Evolutionary conservation across 1,140 invertebrate genomes (phyloP), one percentile per base, ranked within the genome.

Genomic region (Drosophila nigrodunni): DNA sequence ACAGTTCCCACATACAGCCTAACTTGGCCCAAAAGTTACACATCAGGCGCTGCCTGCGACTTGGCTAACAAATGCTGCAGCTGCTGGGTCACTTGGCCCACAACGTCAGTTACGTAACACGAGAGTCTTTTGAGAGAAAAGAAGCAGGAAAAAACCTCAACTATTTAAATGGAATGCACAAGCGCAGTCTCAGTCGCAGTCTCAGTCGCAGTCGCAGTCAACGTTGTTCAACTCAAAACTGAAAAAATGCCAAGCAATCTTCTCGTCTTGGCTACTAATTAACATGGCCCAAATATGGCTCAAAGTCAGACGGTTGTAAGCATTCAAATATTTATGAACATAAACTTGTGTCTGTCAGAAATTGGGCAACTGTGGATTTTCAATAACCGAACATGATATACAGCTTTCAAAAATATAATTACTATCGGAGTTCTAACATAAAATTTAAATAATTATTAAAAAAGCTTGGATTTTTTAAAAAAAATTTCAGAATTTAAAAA

Each of bases 11-110:
- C 62, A 70, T 21, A 13, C 46, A 44, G 18, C 21, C 55, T 15
- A 46, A 65, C 64, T 77, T 74, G 78, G 72, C 83, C 82, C 72
- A 80, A 88, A 88, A 80, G 54, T 67, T 78, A 78, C 78, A 86
- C 71, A 76, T 69, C 76, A 60, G 59, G 61, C 74, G 61, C 11
- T 50, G 37, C 11, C 18, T 64, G 37, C 0, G 35, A 34, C 39
- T 57, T 39, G 57, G 21, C 39, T 37, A 50, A 41, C 39, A 7
- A 81, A 67, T 82, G 82, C 76, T 65, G 70, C 73, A 69, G 77
- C 83, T 66, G 79, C 83, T 77, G 74, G 75, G 77, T 77, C 71
- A 67, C 64, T 57, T 73, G 62, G 66, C 55, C 58, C 61, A 66
- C 47, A 60, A 30, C 46, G 69, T 57, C 74, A 76, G 47, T 85